Evolutionary conservation across 2,113 vertebrate species (phyloP).

Genomic region (Bos taurus): DNA sequence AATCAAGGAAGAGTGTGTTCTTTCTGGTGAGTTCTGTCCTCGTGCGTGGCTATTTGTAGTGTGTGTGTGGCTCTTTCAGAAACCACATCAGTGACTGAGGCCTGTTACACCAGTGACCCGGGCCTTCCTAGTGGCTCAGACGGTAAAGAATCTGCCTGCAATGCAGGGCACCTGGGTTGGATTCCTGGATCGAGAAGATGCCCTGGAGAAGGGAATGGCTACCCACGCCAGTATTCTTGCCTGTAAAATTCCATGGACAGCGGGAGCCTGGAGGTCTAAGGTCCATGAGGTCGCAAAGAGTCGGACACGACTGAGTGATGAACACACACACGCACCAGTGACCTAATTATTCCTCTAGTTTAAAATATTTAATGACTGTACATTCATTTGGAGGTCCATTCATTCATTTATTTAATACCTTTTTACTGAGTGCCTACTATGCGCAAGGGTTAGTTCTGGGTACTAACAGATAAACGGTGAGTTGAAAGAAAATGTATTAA

Average conservation of each 20-base stretch:
- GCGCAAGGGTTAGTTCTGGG: background rate
- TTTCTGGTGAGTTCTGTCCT: background rate
- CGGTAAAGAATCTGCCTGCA: background rate
- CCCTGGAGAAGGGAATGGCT: background rate
- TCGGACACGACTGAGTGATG: background rate
- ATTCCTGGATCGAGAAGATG: background rate
- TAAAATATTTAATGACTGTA: background rate
- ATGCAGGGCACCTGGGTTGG: background rate
- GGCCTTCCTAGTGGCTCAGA: background rate
- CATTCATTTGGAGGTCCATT: too few relatives aligned
- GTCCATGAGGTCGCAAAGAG: background rate
- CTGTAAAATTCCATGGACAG: background rate
- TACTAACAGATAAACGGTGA: background rate
- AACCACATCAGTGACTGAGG: background rate
- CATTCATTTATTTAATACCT: background rate
- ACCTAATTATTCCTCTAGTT: background rate
- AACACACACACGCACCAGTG: background rate
- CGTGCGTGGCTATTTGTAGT: background rate
- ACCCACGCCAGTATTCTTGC: background rate
- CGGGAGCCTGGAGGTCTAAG: background rate
- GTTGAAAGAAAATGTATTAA: background rate
- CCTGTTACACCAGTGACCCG: background rate
- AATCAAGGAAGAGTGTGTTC: too few relatives aligned
- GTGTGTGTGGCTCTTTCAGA: accelerated
- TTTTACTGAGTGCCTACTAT: background rate